Percentiles rank a stretch among this genome's conserved stretches.
phyloP scores from a whole-genome alignment of 2,888 invertebrate genomes.

The Meiosimyza platycephala region DNA sequence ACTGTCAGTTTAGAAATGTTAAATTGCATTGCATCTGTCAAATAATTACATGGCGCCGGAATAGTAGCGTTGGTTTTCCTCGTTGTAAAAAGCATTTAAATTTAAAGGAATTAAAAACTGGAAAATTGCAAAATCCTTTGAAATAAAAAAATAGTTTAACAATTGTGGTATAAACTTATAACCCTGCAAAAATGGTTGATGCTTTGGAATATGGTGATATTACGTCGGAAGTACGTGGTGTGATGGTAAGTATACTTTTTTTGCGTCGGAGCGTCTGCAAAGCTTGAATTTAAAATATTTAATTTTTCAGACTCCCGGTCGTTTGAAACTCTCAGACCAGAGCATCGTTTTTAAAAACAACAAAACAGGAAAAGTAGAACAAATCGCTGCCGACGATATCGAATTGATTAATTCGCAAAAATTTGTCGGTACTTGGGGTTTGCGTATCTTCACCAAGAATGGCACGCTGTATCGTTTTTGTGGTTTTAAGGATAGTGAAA shows the following conservation, averaged over 20 bases:
- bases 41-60: constrained; percentile 10
- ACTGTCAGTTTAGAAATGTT: neutral
- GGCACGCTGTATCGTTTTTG: constrained; percentile 91
- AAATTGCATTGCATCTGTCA: constrained; percentile 1
- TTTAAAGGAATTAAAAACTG: neutral
- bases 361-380: constrained; percentile 96
- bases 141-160: neutral
- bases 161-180: neutral
- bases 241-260: constrained; percentile 76
- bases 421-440: constrained; percentile 89
- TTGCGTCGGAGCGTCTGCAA: neutral
- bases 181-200: constrained; percentile 72
- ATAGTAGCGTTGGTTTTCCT: neutral
- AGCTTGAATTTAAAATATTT: neutral
- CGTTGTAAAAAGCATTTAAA: neutral
- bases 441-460: constrained; percentile 89
- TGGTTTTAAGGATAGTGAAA: constrained; percentile 93
- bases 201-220: constrained; percentile 90
- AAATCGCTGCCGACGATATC: constrained; percentile 85
- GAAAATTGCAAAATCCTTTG: neutral
- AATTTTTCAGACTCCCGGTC: constrained; percentile 81
- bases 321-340: constrained; percentile 91
- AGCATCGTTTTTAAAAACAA: constrained; percentile 93
- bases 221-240: constrained; percentile 84
- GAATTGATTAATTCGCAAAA: constrained; percentile 93